Percentiles rank a stretch among this genome's conserved stretches.
Conservation (phyloP, 2,797 vertebrate species). For the Poliocrania exsul region DNA sequence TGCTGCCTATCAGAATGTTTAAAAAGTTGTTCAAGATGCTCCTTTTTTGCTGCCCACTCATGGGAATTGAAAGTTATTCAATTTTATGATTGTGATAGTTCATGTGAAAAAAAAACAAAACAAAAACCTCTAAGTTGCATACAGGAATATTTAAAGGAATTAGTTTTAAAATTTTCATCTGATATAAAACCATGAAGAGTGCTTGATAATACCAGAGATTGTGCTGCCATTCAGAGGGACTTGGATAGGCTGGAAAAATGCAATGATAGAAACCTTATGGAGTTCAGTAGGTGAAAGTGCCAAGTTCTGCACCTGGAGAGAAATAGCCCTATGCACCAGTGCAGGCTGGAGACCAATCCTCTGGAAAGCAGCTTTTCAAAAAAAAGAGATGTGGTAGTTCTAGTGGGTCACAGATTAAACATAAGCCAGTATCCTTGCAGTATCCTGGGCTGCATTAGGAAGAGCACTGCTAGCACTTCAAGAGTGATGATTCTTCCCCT, state of each 20-base stretch:
- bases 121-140: not conserved
- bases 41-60: not conserved
- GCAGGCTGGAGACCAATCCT: not conserved
- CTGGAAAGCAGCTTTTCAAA: not conserved
- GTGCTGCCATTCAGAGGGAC: not conserved
- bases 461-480: not conserved
- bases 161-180: not conserved
- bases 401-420: not conserved
- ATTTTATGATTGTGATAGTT: not conserved
- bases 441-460: not conserved
- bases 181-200: not conserved
- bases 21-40: not conserved
- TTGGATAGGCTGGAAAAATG: not conserved
- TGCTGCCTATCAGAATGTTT: not conserved
- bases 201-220: not conserved
- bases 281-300: not conserved
- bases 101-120: not conserved
- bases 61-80: not conserved
- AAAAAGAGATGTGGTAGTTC: not conserved
- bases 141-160: not conserved
- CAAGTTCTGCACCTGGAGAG: not conserved
- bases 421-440: not conserved
- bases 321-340: not conserved
- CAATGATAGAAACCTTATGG: not conserved
- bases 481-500: not conserved